Conservation (phyloP, 2,888 invertebrate species). For the Dione vanillae region DNA sequence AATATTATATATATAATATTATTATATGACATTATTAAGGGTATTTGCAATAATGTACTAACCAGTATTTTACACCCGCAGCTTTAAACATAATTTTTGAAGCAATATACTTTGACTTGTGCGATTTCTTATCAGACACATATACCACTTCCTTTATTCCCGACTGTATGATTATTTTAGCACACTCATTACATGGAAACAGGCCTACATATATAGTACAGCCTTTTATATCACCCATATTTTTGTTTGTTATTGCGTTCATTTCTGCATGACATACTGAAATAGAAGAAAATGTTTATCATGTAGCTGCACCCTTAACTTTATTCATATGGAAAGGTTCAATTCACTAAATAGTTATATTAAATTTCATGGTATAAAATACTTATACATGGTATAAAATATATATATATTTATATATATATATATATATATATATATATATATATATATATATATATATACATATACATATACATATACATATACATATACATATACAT, state of each 20-base stretch:
- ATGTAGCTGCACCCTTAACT: too few species aligned
- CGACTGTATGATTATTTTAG: slow-evolving; percentile 97
- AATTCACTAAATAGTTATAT: too few species aligned
- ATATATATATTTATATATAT: too few species aligned
- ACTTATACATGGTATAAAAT: too few species aligned
- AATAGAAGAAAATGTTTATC: slow-evolving; percentile 51
- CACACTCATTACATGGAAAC: slow-evolving; percentile 99
- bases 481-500: too few species aligned
- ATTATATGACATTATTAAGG: too few species aligned
- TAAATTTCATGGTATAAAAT: too few species aligned
- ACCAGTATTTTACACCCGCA: slow-evolving; percentile 89
- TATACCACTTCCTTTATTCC: slow-evolving; percentile 92
- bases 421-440: too few species aligned
- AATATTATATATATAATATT: too few species aligned
- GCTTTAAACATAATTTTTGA: slow-evolving; percentile 93
- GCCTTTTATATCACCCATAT: slow-evolving; percentile 88
- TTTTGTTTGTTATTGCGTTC: slow-evolving; percentile 98
- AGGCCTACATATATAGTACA: slow-evolving; percentile 94
- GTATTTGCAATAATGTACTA: slow-evolving; percentile 49
- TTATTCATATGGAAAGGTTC: too few species aligned
- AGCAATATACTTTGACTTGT: slow-evolving; percentile 88
- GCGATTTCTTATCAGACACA: slow-evolving; percentile 91
- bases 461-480: too few species aligned
- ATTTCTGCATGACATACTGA: slow-evolving; percentile 98
- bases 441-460: too few species aligned